Percentiles rank a stretch among this genome's conserved stretches.
Evolutionary conservation across 2,888 invertebrate species (phyloP).

Genomic region (Metacarcinus magister): DNA sequence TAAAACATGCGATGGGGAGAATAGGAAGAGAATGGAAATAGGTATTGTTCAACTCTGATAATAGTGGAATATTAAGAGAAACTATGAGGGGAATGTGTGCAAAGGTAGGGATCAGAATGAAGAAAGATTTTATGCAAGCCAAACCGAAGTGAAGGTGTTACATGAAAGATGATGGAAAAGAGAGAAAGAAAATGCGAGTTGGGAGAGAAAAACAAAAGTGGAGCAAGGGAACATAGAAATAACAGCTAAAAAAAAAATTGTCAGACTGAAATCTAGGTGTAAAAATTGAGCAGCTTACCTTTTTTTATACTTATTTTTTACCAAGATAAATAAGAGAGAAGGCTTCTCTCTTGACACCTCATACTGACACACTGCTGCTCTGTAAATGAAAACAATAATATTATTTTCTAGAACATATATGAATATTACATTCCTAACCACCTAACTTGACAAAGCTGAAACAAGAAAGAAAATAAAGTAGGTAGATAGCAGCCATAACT

Average conservation of each 20-base stretch:
- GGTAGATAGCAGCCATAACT: too few species aligned
- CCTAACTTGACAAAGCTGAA: too few species aligned
- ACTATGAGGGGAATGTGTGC: not conserved
- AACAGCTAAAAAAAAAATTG: not conserved
- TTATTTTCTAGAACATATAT: too few species aligned
- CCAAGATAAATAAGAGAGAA: not conserved
- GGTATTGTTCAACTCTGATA: not conserved
- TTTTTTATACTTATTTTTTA: not conserved
- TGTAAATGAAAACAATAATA: too few species aligned
- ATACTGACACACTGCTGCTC: too few species aligned
- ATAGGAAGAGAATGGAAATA: not conserved
- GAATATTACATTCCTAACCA: too few species aligned
- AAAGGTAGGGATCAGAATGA: not conserved
- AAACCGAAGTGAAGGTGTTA: not conserved
- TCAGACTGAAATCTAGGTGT: not conserved
- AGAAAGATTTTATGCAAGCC: not conserved
- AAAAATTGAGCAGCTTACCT: not conserved
- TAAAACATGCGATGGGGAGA: not conserved
- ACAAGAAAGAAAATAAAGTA: too few species aligned
- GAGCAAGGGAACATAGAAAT: not conserved
- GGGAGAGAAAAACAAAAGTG: not conserved
- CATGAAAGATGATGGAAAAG: not conserved
- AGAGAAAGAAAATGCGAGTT: not conserved
- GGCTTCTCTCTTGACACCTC: not conserved
- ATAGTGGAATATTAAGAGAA: not conserved